Conservation (phyloP, 2,113 vertebrate genomes). For the Physeter macrocephalus region DNA sequence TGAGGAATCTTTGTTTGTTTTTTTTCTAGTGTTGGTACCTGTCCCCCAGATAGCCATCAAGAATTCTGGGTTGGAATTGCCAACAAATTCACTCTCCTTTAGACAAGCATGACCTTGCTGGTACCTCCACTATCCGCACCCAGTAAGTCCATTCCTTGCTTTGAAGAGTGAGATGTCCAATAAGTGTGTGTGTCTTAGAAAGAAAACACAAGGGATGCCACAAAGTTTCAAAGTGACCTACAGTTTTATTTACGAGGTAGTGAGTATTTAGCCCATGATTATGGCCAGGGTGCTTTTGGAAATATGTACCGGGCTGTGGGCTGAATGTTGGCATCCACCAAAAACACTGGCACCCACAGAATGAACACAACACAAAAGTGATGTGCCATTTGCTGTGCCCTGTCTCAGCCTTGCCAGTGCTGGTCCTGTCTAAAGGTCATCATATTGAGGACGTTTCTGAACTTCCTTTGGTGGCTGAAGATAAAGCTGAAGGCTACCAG, state of each 20-base stretch:
- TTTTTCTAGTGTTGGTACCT: background rate
- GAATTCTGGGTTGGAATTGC: background rate
- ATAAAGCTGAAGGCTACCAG: background rate
- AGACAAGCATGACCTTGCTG: background rate
- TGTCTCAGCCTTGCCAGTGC: background rate
- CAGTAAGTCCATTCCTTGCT: background rate
- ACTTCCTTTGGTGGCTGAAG: background rate
- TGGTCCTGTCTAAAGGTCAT: background rate
- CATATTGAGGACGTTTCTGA: background rate
- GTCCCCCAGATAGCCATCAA: background rate
- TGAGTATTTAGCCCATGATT: background rate
- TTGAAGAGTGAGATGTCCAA: background rate
- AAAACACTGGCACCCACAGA: background rate
- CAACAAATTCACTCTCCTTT: background rate
- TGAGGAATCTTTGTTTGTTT: background rate
- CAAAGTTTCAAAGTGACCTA: background rate
- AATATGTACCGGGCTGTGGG: background rate
- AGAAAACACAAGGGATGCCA: background rate
- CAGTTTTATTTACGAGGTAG: background rate
- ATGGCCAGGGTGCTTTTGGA: background rate
- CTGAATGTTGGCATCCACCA: background rate
- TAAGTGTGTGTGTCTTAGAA: background rate
- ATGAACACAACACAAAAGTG: background rate
- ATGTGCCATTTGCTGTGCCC: background rate
- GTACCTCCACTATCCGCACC: background rate